Evolutionary conservation across 2,797 vertebrate species (phyloP).

Genomic region (Liparis tanakae): DNA sequence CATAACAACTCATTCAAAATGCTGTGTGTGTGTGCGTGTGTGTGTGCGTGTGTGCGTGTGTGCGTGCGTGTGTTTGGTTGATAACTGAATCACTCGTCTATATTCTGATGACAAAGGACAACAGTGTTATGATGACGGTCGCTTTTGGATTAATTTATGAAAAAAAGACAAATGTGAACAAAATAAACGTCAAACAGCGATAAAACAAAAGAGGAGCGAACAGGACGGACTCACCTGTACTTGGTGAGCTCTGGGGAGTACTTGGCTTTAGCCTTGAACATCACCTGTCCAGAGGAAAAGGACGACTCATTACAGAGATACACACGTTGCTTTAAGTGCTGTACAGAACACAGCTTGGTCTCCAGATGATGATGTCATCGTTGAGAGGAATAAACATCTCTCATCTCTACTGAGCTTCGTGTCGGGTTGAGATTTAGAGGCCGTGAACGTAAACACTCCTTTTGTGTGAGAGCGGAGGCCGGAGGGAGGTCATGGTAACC

Average conservation of each 20-base stretch:
- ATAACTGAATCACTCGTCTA: too few relatives aligned
- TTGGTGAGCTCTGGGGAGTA: conserved; percentile 95
- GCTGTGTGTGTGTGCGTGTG: too few relatives aligned
- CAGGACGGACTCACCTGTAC: conserved; percentile 89
- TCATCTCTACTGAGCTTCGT: neutral
- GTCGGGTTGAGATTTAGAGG: neutral
- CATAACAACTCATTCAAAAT: conserved; percentile 33
- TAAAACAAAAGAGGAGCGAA: neutral
- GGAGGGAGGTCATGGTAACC: conserved; percentile 57
- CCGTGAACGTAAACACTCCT: conserved; percentile 13
- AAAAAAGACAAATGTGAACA: too few relatives aligned
- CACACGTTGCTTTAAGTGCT: neutral
- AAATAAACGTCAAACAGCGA: neutral
- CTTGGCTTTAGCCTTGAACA: conserved; percentile 94
- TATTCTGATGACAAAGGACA: too few relatives aligned
- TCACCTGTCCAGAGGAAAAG: conserved; percentile 81
- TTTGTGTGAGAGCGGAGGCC: conserved; percentile 54
- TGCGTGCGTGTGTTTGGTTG: neutral
- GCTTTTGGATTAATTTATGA: too few relatives aligned
- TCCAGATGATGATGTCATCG: neutral
- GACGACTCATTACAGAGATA: neutral
- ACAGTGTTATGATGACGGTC: neutral
- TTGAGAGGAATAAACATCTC: neutral
- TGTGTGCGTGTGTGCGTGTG: too few relatives aligned
- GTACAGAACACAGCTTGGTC: neutral